phyloP scores from a whole-genome alignment of 92 coral and sea anemone genomes.

The Porites cylindrica region DNA sequence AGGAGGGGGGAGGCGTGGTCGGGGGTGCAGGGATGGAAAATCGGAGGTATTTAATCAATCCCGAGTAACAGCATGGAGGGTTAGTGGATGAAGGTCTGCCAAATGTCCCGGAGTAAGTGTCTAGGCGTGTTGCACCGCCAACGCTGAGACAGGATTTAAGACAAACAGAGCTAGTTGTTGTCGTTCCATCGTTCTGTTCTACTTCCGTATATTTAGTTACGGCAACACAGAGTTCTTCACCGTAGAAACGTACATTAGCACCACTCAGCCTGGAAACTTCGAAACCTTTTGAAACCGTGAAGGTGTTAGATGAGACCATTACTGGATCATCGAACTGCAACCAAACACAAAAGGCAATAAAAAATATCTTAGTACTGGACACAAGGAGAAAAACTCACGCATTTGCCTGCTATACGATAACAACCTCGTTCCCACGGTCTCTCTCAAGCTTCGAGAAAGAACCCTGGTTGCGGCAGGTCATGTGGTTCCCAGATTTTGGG shows the following conservation, averaged over 20 bases:
- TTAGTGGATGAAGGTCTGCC: conserved; percentile 34
- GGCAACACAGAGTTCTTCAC: conserved; percentile 56
- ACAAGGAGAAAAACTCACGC: too few relatives aligned
- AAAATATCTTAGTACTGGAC: too few relatives aligned
- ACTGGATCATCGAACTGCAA: conserved; percentile 56
- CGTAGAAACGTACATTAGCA: conserved; percentile 59
- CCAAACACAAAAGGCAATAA: neutral
- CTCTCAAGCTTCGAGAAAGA: too few relatives aligned
- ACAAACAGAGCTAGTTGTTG: conserved; percentile 29
- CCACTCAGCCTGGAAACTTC: conserved; percentile 34
- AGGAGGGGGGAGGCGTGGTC: conserved; percentile 57
- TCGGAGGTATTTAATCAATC: conserved; percentile 33
- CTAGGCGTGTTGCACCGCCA: conserved; percentile 39
- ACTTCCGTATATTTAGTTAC: conserved; percentile 36
- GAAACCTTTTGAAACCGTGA: conserved; percentile 34
- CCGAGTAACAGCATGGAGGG: conserved; percentile 53
- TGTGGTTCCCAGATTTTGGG: too few relatives aligned
- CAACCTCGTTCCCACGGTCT: too few relatives aligned
- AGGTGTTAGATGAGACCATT: conserved; percentile 25
- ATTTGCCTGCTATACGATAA: too few relatives aligned
- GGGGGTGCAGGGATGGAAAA: conserved; percentile 64
- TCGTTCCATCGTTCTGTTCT: conserved; percentile 35
- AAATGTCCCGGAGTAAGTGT: conserved; percentile 51
- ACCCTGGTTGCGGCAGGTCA: too few relatives aligned
- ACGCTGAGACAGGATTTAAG: conserved; percentile 38